These are phyloP conservation scores for Scaptomyza parva DNA, from an alignment of 2,888 invertebrate genomes.

Conservation along the genomic window DNA sequence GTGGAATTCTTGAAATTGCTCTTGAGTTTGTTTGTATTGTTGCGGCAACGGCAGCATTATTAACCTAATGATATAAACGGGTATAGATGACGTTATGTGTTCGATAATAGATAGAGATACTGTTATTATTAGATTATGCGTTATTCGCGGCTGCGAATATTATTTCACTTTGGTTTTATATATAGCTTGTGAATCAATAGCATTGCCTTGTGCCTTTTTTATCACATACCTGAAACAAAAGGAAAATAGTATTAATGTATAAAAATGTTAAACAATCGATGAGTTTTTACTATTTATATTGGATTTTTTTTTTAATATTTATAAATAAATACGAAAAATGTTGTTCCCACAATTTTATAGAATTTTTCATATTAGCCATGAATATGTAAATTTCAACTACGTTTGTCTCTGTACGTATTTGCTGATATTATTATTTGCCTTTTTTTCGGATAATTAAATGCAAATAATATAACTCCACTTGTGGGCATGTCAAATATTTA, in stretches of 20 bases:
- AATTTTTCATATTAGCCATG: no score
- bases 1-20: constrained; percentile 63
- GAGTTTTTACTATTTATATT: neutral
- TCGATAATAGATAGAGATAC: constrained; percentile 18
- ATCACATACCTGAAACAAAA: constrained; percentile 55
- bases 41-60: constrained; percentile 32
- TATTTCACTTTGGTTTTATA: constrained; percentile 1
- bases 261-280: neutral
- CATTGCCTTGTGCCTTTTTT: neutral
- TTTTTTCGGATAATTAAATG: constrained; percentile 55
- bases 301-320: no score
- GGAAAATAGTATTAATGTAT: constrained; percentile 10
- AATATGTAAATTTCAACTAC: no score
- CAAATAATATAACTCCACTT: constrained; percentile 54
- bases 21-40: constrained; percentile 53
- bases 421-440: no score
- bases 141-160: neutral
- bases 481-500: constrained; percentile 43
- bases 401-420: no score
- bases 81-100: constrained; percentile 1
- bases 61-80: constrained; percentile 46
- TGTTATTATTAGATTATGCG: constrained; percentile 15
- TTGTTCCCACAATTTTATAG: no score
- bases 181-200: neutral
- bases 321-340: no score